phyloP scores from a whole-genome alignment of 2,797 vertebrate species.

The Eremophila alpestris region DNA sequence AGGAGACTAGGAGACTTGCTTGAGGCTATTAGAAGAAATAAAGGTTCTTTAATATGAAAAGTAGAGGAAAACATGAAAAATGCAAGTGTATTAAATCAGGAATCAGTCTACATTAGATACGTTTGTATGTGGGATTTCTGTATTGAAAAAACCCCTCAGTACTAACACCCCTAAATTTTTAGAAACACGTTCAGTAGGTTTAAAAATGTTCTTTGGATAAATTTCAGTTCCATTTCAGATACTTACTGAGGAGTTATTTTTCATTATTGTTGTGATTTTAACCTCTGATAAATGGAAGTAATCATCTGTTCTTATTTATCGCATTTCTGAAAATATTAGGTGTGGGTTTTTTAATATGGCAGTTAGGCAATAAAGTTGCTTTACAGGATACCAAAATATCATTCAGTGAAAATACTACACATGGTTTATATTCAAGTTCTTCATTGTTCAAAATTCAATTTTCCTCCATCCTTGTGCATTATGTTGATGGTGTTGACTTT shows the following conservation, averaged over 20 bases:
- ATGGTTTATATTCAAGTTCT: constrained; percentile 66
- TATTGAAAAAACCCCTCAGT: background rate
- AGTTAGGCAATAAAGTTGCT: constrained; percentile 69
- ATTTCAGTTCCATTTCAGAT: background rate
- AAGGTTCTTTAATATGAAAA: constrained; percentile 34
- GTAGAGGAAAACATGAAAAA: background rate
- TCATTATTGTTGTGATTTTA: constrained; percentile 44
- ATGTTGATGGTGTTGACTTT: constrained; percentile 65
- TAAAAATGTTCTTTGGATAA: background rate
- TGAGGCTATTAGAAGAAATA: background rate
- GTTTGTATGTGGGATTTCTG: background rate
- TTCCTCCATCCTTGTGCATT: constrained; percentile 26
- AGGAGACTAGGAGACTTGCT: background rate
- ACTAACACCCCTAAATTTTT: background rate
- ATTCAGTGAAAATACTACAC: constrained; percentile 54
- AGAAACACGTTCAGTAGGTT: background rate
- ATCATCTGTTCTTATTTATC: constrained; percentile 62
- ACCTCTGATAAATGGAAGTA: constrained; percentile 57
- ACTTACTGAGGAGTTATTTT: constrained; percentile 17
- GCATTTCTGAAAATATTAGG: constrained; percentile 67
- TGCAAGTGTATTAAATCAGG: background rate
- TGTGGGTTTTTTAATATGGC: constrained; percentile 71
- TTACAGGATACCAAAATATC: constrained; percentile 69
- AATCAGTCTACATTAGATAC: background rate
- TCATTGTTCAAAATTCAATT: constrained; percentile 67